Conservation (phyloP, 1,140 invertebrate species). For the Pectinophora gossypiella region DNA sequence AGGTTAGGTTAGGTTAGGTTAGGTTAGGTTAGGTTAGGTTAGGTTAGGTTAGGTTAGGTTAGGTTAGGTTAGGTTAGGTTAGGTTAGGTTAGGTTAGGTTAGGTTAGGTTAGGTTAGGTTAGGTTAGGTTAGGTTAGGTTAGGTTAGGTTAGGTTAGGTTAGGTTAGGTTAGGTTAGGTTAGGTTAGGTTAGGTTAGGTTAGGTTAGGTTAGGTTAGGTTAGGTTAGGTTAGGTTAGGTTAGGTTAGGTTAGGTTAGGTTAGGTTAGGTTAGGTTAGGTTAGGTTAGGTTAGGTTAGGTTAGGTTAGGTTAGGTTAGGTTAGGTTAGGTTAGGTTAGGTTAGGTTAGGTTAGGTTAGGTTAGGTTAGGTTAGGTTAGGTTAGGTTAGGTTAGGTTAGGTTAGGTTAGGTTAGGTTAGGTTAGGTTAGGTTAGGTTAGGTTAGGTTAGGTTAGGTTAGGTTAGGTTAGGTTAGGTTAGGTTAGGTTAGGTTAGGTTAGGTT, state of each 20-base stretch:
- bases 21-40: constrained; percentile 11
- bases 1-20: constrained; percentile 10
- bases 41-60: constrained; percentile 10
- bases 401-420: constrained; percentile 10
- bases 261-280: constrained; percentile 11
- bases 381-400: constrained; percentile 9
- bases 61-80: constrained; percentile 10
- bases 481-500: constrained; percentile 11
- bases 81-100: constrained; percentile 11
- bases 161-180: constrained; percentile 9
- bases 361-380: constrained; percentile 9
- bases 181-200: constrained; percentile 12
- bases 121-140: constrained; percentile 11
- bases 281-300: constrained; percentile 11
- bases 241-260: constrained; percentile 11
- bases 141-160: constrained; percentile 11
- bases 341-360: constrained; percentile 12
- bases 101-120: constrained; percentile 11
- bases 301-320: constrained; percentile 7
- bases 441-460: constrained; percentile 11
- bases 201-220: constrained; percentile 11
- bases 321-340: constrained; percentile 9
- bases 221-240: constrained; percentile 10
- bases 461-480: constrained; percentile 9
- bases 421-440: constrained; percentile 8